These are phyloP conservation scores for Periplaneta americana DNA, from an alignment of 1,140 invertebrate genomes.

Conservation along the genomic window DNA sequence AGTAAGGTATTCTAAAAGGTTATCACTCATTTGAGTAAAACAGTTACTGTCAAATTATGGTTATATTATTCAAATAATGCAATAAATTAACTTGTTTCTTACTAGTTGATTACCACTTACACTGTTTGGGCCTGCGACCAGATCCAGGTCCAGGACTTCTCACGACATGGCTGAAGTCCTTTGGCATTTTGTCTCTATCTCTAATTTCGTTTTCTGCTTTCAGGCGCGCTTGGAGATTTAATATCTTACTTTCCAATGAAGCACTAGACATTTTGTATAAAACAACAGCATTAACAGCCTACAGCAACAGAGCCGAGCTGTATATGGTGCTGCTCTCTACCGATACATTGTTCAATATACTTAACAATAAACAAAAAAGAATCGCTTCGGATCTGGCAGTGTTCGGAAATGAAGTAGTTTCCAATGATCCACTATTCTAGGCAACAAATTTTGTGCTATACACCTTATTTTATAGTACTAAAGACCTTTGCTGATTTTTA, in stretches of 20 bases:
- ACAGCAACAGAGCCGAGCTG: background rate
- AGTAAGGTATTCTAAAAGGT: background rate
- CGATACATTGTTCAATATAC: background rate
- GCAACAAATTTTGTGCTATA: too few relatives aligned
- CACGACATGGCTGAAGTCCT: constrained; percentile 9
- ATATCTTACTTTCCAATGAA: constrained; percentile 19
- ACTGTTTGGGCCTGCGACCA: constrained; percentile 15
- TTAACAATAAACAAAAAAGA: background rate
- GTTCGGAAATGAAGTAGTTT: background rate
- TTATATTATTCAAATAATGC: background rate
- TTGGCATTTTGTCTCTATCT: constrained; percentile 14
- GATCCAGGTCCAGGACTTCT: constrained; percentile 14
- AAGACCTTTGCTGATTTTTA: too few relatives aligned
- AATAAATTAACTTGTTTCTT: background rate
- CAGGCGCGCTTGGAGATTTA: constrained; percentile 16
- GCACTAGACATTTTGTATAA: constrained; percentile 18
- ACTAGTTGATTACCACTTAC: constrained; percentile 3
- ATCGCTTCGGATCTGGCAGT: background rate
- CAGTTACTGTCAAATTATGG: background rate
- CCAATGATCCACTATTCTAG: background rate
- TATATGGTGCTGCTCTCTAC: background rate
- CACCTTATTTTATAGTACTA: too few relatives aligned
- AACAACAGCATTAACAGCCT: background rate
- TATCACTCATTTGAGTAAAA: background rate
- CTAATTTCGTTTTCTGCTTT: constrained; percentile 17